A percentile compares a stretch with the other conserved stretches of the same genome.
Conservation (phyloP, 2,113 vertebrate species). For the Nannospalax galili region DNA sequence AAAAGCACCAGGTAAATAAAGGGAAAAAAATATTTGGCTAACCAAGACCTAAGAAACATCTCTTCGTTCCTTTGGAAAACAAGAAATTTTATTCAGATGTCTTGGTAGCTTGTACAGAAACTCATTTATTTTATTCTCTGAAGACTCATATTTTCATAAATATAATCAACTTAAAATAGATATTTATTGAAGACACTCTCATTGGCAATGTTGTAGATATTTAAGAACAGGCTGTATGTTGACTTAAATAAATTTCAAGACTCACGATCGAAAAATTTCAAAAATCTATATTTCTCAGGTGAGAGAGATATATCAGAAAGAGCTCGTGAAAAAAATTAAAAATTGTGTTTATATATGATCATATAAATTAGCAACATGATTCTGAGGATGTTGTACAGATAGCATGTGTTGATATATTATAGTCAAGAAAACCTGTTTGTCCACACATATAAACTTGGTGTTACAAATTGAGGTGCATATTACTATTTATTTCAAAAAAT, state of each 20-base stretch:
- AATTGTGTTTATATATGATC: too few relatives aligned
- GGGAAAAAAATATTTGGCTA: neutral
- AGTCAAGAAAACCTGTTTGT: neutral
- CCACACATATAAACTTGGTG: neutral
- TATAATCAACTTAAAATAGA: constrained; percentile 55
- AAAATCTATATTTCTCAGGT: constrained; percentile 44
- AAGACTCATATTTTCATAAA: constrained; percentile 13
- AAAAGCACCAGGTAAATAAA: neutral
- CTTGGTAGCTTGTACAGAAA: constrained; percentile 49
- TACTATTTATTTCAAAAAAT: neutral
- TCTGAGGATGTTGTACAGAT: neutral
- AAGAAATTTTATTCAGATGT: neutral
- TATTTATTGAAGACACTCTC: constrained; percentile 55
- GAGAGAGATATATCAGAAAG: neutral
- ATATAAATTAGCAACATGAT: neutral
- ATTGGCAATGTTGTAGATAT: constrained; percentile 49
- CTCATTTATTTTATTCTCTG: constrained; percentile 24
- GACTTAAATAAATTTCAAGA: constrained; percentile 35
- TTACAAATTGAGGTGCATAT: neutral
- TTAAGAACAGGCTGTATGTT: constrained; percentile 42
- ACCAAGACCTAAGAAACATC: constrained; percentile 36
- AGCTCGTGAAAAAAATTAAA: neutral
- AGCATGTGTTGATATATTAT: neutral
- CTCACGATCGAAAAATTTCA: neutral
- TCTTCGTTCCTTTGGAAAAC: neutral